Evolutionary conservation across 2,888 invertebrate species (phyloP), one percentile per base, ranked within the genome.

Genomic region (Eurois occulta): DNA sequence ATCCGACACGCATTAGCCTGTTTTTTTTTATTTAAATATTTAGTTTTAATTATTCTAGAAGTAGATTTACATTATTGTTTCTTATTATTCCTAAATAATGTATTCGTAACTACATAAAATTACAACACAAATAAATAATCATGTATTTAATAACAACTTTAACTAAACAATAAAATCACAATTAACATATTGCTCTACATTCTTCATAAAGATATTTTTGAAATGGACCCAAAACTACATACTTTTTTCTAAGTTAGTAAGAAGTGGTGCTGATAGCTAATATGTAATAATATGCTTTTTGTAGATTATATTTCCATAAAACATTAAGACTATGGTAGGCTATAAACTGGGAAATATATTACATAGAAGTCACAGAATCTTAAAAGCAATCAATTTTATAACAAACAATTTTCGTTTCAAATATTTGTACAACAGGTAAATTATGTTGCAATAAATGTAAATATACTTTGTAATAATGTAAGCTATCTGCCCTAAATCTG

Each of bases 131-230:
- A 76, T 74, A 78, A 81, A 87, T 85, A 76, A 79, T 80, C 72
- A 77, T 80, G 69, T 75, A 77, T 84, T 86, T 80, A 81, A 76
- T 81, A 81, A 88, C 84, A 86, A 78, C 48, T 79, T 77, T 71
- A 85, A 85, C 76, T 86, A 87, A 86, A 78, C 65, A 84, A 80
- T 86, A 73, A 83, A 86, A 87, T 84, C 85, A 86, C 86, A 87
- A 66, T 79, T 87, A 82, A 78, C 75, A 72, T 76, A 87, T 87
- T 77, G 35, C 70, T 84, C 73, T 80, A 84, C 64, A 46, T 38
- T 76, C 67, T 72, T 85, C 65, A 72, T 78, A 70, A 21, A 67
- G 48, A 41, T 69, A 74, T 66, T 67, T 60, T 72, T 64, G 18
- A 77, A 86, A 84, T 62, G 32, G 66, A 66, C 55, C 73, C 58